Evolutionary conservation across 2,113 vertebrate genomes (phyloP), one percentile per base, ranked within the genome.

Genomic region (Panthera tigris): DNA sequence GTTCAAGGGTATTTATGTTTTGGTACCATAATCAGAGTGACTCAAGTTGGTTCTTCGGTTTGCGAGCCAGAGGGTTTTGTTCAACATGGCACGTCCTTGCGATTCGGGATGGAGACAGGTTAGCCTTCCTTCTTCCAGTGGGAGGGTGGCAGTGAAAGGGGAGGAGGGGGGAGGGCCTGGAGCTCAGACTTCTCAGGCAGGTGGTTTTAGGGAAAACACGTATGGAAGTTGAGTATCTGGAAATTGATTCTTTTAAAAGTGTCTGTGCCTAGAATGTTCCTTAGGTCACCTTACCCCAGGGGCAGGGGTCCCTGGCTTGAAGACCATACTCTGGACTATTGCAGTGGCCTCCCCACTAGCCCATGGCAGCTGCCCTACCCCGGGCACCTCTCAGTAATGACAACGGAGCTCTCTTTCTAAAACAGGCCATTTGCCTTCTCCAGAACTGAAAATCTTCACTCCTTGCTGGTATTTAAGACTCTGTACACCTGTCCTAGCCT

Each of bases 151-250:
- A 0, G 2, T 66, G 48, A 65, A 16, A 5, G 31, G 50, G 36
- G 16, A 48, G 15, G 16, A 1, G 1, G 31, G 9, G 27, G 41
- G 39, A 33, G 6, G 15, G 10, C 71, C 41, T 27, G 18, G 9
- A 13, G 29, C 6, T 18, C 2, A 19, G 66, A 16, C 5, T 13
- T 52, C 71, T 31, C 14, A 11, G 41, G 45, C 39, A 14, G 11
- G 0, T 0, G 7, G 19, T 55, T 14, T 50, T 41, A 31, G 61
- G 31, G 50, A 23, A 27, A 4, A 2, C 2, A 12, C 2, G 0
- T 12, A 8, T 12, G 10, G 45, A 41, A 68, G 11, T 3, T 12
- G 78, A 8, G 1, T 16, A 14, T 52, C 33, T 36, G 7, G 19
- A 78, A 50, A 36, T 8, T 8, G 39, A 10, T 36, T 61, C n/a